Evolutionary conservation across 2,113 vertebrate species (phyloP).

Genomic region (Laticauda laticaudata): DNA sequence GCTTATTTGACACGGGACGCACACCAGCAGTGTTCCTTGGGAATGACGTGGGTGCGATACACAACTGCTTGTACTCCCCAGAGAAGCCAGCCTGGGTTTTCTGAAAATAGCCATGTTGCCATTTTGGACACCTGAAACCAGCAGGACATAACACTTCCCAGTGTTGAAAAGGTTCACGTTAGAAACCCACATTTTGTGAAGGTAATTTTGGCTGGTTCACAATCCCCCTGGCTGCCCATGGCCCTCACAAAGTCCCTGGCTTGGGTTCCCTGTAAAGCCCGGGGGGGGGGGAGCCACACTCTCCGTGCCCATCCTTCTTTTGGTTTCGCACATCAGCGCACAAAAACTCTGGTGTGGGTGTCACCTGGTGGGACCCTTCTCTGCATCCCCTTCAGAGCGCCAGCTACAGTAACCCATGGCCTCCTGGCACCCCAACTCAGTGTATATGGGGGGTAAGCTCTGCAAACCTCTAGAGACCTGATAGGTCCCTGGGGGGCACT

Average conservation of each 20-base stretch:
- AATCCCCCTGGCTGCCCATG: accelerated
- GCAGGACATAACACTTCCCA: not conserved
- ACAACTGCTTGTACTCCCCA: not conserved
- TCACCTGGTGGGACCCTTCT: not conserved
- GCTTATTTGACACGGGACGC: not conserved
- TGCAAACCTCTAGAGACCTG: not conserved
- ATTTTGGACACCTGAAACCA: not conserved
- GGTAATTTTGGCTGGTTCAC: not conserved
- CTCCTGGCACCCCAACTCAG: not conserved
- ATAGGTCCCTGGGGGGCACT: not conserved
- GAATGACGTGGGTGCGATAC: not conserved
- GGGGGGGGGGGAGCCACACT: accelerated
- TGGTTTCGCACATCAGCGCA: not conserved
- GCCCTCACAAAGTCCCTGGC: too few species aligned
- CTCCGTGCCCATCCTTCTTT: not conserved
- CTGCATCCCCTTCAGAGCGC: not conserved
- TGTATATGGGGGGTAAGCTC: too few species aligned
- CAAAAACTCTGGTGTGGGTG: too few species aligned
- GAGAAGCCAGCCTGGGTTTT: not conserved
- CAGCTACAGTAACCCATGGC: not conserved
- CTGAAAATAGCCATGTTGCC: not conserved
- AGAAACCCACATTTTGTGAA: not conserved
- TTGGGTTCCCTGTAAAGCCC: too few species aligned
- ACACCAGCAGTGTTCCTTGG: not conserved
- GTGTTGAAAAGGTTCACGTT: not conserved